Evolutionary conservation across 2,888 invertebrate species (phyloP).

Genomic region (Drosophila greeni): DNA sequence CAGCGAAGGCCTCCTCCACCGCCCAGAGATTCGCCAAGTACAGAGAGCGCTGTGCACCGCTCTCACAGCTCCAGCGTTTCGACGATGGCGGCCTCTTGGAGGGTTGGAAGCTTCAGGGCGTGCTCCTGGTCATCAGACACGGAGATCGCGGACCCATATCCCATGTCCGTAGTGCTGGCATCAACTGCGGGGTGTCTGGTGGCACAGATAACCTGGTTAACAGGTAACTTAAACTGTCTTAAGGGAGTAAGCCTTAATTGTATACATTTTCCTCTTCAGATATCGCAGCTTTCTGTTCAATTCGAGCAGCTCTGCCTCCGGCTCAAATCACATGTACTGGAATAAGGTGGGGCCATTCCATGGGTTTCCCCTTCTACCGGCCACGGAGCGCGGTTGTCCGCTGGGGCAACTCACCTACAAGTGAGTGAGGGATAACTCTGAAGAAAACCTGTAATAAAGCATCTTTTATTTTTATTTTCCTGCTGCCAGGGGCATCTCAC

Average conservation of each 20-base stretch:
- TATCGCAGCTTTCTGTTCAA: conserved; percentile 78
- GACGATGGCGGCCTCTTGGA: conserved; percentile 83
- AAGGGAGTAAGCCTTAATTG: background rate
- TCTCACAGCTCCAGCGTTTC: conserved; percentile 84
- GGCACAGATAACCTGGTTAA: conserved; percentile 79
- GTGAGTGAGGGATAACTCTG: conserved; percentile 57
- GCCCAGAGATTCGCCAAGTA: conserved; percentile 79
- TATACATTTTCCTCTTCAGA: conserved; percentile 42
- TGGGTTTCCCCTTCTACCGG: conserved; percentile 88
- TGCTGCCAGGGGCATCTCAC: conserved; percentile 84
- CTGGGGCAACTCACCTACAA: conserved; percentile 89
- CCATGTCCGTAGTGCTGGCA: conserved; percentile 86
- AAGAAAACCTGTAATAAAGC: background rate
- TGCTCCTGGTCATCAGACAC: conserved; percentile 89
- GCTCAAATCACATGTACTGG: conserved; percentile 84
- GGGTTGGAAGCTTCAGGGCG: conserved; percentile 79
- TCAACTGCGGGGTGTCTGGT: conserved; percentile 85
- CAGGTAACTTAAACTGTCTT: conserved; percentile 57
- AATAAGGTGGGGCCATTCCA: conserved; percentile 90
- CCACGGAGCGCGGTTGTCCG: conserved; percentile 85
- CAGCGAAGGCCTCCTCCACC: conserved; percentile 29
- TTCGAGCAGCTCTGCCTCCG: conserved; percentile 72
- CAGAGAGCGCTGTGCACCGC: conserved; percentile 86
- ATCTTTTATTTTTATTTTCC: background rate
- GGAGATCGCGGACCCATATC: conserved; percentile 94